Conservation (phyloP, 1,140 invertebrate species). For the Ostrea edulis region DNA sequence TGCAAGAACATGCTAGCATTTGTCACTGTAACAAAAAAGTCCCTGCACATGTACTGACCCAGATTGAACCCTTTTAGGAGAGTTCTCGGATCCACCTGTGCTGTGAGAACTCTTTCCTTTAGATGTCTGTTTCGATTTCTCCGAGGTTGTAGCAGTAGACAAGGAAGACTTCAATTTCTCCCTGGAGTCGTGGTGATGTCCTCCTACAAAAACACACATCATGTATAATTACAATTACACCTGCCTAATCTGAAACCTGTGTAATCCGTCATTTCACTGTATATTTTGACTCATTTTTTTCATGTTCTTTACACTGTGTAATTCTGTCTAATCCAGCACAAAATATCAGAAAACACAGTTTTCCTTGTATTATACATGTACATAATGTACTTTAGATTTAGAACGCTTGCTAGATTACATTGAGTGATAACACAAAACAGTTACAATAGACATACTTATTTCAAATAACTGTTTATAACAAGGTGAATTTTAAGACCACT, state of each 20-base stretch:
- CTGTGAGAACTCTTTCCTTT: conserved; percentile 30
- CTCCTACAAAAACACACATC: conserved; percentile 20
- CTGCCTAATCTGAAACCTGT: background rate
- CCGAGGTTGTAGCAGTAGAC: conserved; percentile 62
- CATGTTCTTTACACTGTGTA: no score
- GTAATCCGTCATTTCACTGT: no score
- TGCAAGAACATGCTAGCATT: background rate
- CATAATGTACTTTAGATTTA: no score
- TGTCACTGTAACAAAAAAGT: background rate
- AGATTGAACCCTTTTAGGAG: conserved; percentile 54
- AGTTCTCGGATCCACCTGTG: conserved; percentile 35
- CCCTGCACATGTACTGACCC: conserved; percentile 48
- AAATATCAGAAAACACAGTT: no score
- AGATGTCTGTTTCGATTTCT: conserved; percentile 48
- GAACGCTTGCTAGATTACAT: no score
- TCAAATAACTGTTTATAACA: no score
- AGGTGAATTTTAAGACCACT: no score
- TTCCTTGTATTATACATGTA: no score
- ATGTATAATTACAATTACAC: background rate
- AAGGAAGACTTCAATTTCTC: conserved; percentile 69
- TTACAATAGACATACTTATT: no score
- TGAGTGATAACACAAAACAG: no score
- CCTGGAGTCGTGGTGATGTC: conserved; percentile 50
- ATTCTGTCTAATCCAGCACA: no score
- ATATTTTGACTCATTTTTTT: no score